These are phyloP conservation scores for Zelostemma sp. DNA, from an alignment of 1,140 invertebrate genomes.

Conservation along the genomic window DNA sequence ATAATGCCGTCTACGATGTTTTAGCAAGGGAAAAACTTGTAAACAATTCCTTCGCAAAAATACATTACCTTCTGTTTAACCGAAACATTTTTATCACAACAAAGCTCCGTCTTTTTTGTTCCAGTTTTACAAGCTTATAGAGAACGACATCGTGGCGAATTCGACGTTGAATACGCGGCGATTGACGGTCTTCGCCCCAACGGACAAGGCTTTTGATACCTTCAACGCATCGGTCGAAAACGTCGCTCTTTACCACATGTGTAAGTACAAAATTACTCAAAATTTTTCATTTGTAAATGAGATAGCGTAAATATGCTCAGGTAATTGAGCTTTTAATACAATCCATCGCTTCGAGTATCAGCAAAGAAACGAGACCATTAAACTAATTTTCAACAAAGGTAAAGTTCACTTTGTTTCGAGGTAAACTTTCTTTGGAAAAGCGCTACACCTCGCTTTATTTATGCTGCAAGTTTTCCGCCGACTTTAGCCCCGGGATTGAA, in stretches of 20 bases:
- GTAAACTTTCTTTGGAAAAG: slow-evolving; percentile 2
- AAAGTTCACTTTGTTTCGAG: neutral
- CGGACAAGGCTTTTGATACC: slow-evolving; percentile 82
- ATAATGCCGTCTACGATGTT: neutral
- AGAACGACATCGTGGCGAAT: slow-evolving; percentile 77
- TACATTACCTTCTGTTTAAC: too few relatives aligned
- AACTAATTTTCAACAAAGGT: slow-evolving; percentile 3
- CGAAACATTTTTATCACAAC: too few relatives aligned
- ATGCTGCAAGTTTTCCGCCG: neutral
- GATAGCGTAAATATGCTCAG: neutral
- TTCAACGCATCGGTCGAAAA: slow-evolving; percentile 72
- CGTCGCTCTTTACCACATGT: slow-evolving; percentile 84
- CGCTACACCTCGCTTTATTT: neutral
- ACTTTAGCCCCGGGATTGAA: neutral
- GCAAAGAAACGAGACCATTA: neutral
- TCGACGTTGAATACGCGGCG: slow-evolving; percentile 76
- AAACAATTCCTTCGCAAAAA: neutral
- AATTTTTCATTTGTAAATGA: too few relatives aligned
- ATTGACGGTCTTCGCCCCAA: slow-evolving; percentile 84
- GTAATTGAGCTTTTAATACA: too few relatives aligned
- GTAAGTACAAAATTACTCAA: slow-evolving; percentile 78
- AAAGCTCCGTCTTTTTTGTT: slow-evolving; percentile 69
- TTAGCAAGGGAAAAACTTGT: too few relatives aligned
- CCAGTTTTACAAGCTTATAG: slow-evolving; percentile 80
- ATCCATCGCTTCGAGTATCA: too few relatives aligned